Percentiles rank a stretch among this genome's conserved stretches.
Conservation (phyloP, 2,113 vertebrate genomes). For the Ceyx melanurus region DNA sequence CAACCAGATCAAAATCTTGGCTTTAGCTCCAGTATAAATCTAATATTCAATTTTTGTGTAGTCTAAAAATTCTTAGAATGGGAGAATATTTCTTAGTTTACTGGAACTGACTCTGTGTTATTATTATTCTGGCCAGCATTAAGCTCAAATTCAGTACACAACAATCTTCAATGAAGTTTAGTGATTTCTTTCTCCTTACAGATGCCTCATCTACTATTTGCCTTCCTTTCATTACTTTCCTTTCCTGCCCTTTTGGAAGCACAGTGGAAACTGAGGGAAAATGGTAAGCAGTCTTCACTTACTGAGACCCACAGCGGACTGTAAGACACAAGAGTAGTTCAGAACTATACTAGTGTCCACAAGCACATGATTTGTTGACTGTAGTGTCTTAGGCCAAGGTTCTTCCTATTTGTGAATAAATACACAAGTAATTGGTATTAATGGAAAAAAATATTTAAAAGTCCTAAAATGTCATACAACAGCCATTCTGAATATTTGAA, state of each 20-base stretch:
- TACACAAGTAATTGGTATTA: neutral
- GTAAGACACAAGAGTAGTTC: neutral
- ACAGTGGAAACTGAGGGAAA: conserved; percentile 72
- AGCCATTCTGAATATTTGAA: neutral
- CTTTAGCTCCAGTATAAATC: neutral
- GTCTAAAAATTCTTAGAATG: neutral
- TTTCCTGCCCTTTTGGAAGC: conserved; percentile 61
- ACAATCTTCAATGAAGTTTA: neutral
- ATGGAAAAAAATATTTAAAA: neutral
- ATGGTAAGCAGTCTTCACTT: conserved; percentile 55
- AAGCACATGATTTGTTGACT: neutral
- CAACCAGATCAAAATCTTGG: neutral
- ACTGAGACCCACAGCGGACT: neutral
- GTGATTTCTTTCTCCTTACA: neutral
- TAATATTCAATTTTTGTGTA: neutral
- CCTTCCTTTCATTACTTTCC: conserved; percentile 55
- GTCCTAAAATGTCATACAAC: neutral
- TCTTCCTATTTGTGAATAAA: neutral
- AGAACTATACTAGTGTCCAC: neutral
- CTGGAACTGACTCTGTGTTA: neutral
- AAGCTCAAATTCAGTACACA: neutral
- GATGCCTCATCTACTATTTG: conserved; percentile 60
- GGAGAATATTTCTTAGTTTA: neutral
- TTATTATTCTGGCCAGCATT: neutral
- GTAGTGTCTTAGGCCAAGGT: neutral